Conservation (phyloP, 2,113 vertebrate species). For the Illadopsis cleaveri region DNA sequence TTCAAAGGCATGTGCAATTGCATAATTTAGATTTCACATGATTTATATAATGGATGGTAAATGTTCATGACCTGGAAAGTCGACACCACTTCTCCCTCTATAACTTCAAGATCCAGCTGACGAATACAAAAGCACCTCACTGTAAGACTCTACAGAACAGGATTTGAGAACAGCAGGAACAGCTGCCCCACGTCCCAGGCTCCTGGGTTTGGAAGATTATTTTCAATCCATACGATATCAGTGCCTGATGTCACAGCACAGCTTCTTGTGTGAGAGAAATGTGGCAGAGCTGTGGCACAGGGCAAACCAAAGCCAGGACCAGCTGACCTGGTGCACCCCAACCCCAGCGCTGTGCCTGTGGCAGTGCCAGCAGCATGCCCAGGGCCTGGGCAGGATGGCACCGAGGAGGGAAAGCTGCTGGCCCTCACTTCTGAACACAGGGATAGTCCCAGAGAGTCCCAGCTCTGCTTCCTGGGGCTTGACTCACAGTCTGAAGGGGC, state of each 20-base stretch:
- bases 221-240: neutral
- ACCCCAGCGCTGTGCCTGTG: accelerated
- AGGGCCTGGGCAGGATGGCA: neutral
- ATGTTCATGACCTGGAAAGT: neutral
- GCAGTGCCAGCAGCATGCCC: neutral
- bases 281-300: neutral
- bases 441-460: neutral
- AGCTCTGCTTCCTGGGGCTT: neutral
- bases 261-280: neutral
- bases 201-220: neutral
- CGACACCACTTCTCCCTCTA: neutral
- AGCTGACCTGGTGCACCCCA: neutral
- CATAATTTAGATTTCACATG: neutral
- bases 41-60: neutral
- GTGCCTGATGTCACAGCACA: neutral
- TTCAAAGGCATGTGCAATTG: neutral
- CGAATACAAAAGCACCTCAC: neutral
- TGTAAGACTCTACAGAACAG: neutral
- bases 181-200: neutral
- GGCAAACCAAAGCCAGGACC: neutral
- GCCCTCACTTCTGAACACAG: neutral
- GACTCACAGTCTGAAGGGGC: neutral
- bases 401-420: neutral
- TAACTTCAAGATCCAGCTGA: neutral
- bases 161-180: neutral